A percentile compares a stretch with the other conserved stretches of the same genome.
Evolutionary conservation across 2,113 vertebrate species (phyloP).

Genomic region (Hippocampus barbouri): DNA sequence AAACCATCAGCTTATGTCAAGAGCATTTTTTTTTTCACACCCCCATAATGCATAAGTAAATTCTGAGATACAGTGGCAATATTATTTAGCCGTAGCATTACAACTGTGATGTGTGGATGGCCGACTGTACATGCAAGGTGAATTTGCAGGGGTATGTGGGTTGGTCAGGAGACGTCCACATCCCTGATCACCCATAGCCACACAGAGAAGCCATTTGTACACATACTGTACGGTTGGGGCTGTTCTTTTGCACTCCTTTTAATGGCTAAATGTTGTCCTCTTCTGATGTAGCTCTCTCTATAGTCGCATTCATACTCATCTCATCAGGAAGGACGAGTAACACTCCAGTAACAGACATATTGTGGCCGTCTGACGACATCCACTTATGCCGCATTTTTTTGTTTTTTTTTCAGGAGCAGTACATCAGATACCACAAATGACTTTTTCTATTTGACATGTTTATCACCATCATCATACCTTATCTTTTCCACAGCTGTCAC

Average conservation of each 20-base stretch:
- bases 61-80: slow-evolving; percentile 20
- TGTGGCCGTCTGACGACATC: not conserved
- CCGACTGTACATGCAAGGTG: not conserved
- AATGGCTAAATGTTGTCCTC: not conserved
- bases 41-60: slow-evolving; percentile 6
- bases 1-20: slow-evolving; percentile 16
- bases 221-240: not conserved
- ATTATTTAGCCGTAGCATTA: not conserved
- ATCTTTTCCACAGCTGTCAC: no score
- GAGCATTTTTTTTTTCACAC: slow-evolving; percentile 26
- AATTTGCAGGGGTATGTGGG: not conserved
- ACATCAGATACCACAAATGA: no score
- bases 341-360: not conserved
- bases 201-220: not conserved
- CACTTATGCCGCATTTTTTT: not conserved
- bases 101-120: not conserved
- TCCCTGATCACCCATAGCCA: not conserved
- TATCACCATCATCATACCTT: no score
- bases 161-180: not conserved
- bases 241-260: not conserved
- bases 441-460: no score
- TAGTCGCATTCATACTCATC: not conserved
- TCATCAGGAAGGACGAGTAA: not conserved
- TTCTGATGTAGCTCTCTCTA: not conserved
- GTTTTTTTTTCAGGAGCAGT: no score